Percentiles rank a stretch among this genome's conserved stretches.
Conservation (phyloP, 2,797 vertebrate genomes). For the Erpetoichthys calabaricus region DNA sequence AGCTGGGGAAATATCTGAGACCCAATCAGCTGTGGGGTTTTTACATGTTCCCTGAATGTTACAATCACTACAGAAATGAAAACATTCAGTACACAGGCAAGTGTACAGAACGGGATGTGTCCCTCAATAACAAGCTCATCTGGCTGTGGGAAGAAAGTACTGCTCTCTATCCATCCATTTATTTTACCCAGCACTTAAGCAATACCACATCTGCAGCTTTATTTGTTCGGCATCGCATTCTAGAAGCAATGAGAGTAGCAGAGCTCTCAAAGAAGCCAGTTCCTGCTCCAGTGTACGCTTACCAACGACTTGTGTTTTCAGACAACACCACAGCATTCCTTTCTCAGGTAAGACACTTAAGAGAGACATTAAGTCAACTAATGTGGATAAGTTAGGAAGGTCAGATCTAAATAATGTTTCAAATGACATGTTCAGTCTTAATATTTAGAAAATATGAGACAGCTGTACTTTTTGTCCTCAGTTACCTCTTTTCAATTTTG, state of each 20-base stretch:
- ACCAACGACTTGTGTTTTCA: background rate
- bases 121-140: background rate
- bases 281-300: background rate
- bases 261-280: too few relatives aligned
- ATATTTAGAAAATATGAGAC: too few relatives aligned
- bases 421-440: too few relatives aligned
- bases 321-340: background rate
- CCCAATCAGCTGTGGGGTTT: slow-evolving; percentile 2
- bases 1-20: background rate
- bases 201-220: background rate
- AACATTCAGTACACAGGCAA: background rate
- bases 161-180: slow-evolving; percentile 3
- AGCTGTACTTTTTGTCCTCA: too few relatives aligned
- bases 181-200: background rate
- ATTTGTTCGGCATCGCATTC: background rate
- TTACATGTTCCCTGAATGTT: slow-evolving; percentile 8
- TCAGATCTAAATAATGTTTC: too few relatives aligned
- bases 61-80: background rate
- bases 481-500: too few relatives aligned
- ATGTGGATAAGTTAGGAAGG: too few relatives aligned
- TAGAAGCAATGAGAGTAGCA: slow-evolving; percentile 1
- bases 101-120: background rate
- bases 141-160: background rate
- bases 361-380: too few relatives aligned
- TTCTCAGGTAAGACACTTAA: background rate